These are phyloP conservation scores for Alexandromys fortis DNA, from an alignment of 2,113 vertebrate genomes.

Conservation along the genomic window DNA sequence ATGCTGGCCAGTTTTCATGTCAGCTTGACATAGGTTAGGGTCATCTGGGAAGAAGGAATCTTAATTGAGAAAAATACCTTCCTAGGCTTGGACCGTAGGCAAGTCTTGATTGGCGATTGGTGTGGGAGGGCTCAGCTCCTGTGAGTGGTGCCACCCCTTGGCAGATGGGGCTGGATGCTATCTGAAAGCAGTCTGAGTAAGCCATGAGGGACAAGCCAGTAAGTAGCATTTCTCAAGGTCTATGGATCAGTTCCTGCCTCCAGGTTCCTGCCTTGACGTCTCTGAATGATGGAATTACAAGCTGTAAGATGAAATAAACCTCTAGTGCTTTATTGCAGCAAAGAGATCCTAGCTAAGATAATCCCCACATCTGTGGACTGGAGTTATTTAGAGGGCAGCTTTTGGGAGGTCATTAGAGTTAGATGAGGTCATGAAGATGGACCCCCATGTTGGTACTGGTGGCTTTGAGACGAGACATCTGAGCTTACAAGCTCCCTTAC, in stretches of 20 bases:
- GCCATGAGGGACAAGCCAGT: background rate
- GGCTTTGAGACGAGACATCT: background rate
- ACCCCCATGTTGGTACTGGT: background rate
- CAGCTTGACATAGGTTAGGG: background rate
- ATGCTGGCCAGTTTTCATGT: background rate
- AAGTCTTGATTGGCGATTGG: background rate
- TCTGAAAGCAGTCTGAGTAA: background rate
- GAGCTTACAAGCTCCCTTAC: background rate
- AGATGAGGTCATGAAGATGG: background rate
- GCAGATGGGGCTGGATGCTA: background rate
- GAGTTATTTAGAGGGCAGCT: background rate
- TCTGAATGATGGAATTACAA: background rate
- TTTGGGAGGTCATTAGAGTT: background rate
- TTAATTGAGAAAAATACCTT: background rate
- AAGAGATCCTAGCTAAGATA: background rate
- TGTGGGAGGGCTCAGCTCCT: background rate
- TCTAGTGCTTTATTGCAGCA: background rate
- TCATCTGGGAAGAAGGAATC: background rate
- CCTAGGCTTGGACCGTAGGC: background rate
- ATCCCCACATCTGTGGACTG: background rate
- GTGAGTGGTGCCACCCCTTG: background rate
- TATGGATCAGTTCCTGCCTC: background rate
- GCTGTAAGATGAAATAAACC: background rate
- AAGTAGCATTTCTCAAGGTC: background rate
- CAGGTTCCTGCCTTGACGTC: background rate